These are phyloP conservation scores for Chloroclystis v-ata DNA, from an alignment of 2,888 invertebrate genomes.

Conservation along the genomic window DNA sequence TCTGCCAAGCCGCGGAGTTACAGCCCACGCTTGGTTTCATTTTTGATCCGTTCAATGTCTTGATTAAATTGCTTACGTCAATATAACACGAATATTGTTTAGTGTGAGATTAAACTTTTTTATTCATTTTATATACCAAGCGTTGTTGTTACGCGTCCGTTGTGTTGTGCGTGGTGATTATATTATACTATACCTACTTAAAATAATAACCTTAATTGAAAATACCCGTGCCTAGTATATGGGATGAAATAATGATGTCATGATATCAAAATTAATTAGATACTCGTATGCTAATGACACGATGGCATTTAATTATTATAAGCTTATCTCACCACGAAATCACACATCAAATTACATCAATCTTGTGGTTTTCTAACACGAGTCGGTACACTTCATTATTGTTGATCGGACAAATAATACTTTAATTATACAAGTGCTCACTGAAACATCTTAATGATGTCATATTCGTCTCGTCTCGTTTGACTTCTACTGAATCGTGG, in stretches of 20 bases:
- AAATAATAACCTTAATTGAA: no score
- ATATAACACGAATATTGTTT: constrained; percentile 21
- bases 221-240: no score
- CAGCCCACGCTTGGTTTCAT: constrained; percentile 38
- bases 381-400: constrained; percentile 32
- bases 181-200: no score
- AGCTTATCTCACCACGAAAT: constrained; percentile 19
- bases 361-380: constrained; percentile 49
- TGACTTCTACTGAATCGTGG: constrained; percentile 45
- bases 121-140: no score
- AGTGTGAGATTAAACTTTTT: no score
- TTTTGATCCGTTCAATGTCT: constrained; percentile 33
- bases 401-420: constrained; percentile 25
- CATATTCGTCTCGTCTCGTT: constrained; percentile 47
- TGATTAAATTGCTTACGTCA: constrained; percentile 25
- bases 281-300: no score
- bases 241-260: no score
- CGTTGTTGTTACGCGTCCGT: no score
- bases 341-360: constrained; percentile 37
- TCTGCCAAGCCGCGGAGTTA: constrained; percentile 39
- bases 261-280: no score
- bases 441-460: constrained; percentile 42
- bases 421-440: constrained; percentile 36
- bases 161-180: no score
- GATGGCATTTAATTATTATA: no score